Conservation (phyloP, 2,797 vertebrate species). For the Apodemus agrarius region DNA sequence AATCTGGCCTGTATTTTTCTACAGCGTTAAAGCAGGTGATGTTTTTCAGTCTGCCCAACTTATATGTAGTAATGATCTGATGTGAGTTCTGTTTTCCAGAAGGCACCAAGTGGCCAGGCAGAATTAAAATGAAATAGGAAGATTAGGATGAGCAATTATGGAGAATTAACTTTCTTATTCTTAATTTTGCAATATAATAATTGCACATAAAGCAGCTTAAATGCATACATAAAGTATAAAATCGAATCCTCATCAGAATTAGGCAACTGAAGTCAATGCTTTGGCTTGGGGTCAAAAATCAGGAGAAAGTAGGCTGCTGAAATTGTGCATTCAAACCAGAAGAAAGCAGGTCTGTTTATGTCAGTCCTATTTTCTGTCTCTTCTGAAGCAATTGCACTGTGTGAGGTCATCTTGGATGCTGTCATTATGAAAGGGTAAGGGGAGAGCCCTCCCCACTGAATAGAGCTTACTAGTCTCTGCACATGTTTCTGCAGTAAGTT, state of each 20-base stretch:
- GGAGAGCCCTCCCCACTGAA: slow-evolving; percentile 53
- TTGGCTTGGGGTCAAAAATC: slow-evolving; percentile 53
- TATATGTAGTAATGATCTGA: slow-evolving; percentile 37
- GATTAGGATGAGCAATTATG: neutral
- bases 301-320: slow-evolving; percentile 62
- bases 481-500: slow-evolving; percentile 16
- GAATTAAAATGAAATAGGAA: slow-evolving; percentile 35
- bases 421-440: slow-evolving; percentile 74
- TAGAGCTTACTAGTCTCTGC: slow-evolving; percentile 3
- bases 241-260: slow-evolving; percentile 19
- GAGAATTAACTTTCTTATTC: neutral
- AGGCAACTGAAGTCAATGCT: slow-evolving; percentile 44
- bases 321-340: slow-evolving; percentile 68
- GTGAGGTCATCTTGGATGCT: slow-evolving; percentile 58
- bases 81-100: slow-evolving; percentile 36
- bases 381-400: slow-evolving; percentile 66
- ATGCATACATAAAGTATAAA: neutral
- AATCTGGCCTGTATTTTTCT: slow-evolving; percentile 32
- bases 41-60: neutral
- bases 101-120: neutral
- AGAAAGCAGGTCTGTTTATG: slow-evolving; percentile 72
- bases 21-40: neutral
- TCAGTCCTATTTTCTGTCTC: slow-evolving; percentile 70
- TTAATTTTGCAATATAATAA: slow-evolving; percentile 15
- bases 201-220: slow-evolving; percentile 12